Conservation (phyloP, 1,140 invertebrate species). For the Kradibia gibbosae region DNA sequence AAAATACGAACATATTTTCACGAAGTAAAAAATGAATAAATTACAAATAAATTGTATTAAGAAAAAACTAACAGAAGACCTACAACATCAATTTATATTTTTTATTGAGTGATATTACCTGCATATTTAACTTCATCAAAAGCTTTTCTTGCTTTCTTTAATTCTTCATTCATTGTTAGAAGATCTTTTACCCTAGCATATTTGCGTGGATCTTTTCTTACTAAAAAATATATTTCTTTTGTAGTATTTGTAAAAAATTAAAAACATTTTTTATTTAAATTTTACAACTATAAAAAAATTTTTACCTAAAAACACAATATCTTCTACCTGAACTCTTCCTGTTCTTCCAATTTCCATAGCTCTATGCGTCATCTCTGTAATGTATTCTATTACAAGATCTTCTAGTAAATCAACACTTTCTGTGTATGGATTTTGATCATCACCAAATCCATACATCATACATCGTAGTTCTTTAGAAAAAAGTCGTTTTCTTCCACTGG, state of each 20-base stretch:
- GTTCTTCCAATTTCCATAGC: conserved; percentile 97
- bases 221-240: conserved; percentile 69
- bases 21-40: conserved; percentile 18
- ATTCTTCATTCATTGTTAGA: conserved; percentile 98
- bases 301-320: conserved; percentile 91
- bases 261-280: neutral
- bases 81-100: conserved; percentile 35
- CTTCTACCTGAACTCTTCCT: conserved; percentile 96
- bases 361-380: conserved; percentile 93
- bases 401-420: conserved; percentile 98
- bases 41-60: conserved; percentile 29
- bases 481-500: conserved; percentile 84
- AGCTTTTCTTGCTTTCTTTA: conserved; percentile 98
- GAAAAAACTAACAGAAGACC: conserved; percentile 32
- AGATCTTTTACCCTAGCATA: conserved; percentile 98
- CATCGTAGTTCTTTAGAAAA: conserved; percentile 95
- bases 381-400: conserved; percentile 98
- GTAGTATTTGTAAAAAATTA: neutral
- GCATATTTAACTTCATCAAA: conserved; percentile 99
- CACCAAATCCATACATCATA: conserved; percentile 99
- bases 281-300: neutral
- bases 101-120: conserved; percentile 66
- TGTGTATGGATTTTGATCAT: conserved; percentile 99
- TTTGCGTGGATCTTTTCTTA: conserved; percentile 97
- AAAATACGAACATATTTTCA: conserved; percentile 24